Percentiles rank a stretch among this genome's conserved stretches.
Conservation (phyloP, 2,888 invertebrate genomes). For the Rotaria magnacalcarata region DNA sequence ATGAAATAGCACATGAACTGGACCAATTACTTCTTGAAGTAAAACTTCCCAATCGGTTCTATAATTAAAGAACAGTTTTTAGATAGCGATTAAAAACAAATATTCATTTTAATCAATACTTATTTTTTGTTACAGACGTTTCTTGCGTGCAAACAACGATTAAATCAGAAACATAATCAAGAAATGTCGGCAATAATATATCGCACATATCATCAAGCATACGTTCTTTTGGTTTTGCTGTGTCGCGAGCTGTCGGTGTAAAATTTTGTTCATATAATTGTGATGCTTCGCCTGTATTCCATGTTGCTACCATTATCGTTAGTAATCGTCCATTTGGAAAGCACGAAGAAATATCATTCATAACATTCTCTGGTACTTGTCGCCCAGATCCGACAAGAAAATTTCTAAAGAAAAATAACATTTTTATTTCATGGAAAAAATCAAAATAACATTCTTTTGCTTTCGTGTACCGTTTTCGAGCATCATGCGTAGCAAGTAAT, state of each 20-base stretch:
- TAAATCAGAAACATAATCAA: constrained; percentile 42
- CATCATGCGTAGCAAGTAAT: not conserved
- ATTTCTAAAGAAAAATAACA: not conserved
- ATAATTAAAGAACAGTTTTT: not conserved
- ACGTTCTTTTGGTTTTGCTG: not conserved
- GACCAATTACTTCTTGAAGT: constrained; percentile 85
- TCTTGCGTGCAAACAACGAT: constrained; percentile 45
- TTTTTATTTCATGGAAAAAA: not conserved
- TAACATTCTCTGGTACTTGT: not conserved
- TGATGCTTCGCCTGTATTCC: constrained; percentile 43
- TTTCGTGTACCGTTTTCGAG: not conserved
- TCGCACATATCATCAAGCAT: constrained; percentile 32
- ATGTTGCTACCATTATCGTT: constrained; percentile 38
- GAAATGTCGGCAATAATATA: constrained; percentile 39
- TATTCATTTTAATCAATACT: not conserved
- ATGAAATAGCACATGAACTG: constrained; percentile 82
- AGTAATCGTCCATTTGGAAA: constrained; percentile 35
- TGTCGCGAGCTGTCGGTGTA: not conserved
- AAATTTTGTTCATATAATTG: constrained; percentile 30
- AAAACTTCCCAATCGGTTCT: constrained; percentile 63
- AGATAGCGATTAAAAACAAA: no score
- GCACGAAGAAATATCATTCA: not conserved
- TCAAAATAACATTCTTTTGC: no score
- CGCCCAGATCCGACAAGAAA: constrained; percentile 11
- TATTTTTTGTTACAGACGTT: not conserved